phyloP scores from a whole-genome alignment of 30 jellyfish, hydroid and myxozoan species.

The Aurelia coerulea region DNA sequence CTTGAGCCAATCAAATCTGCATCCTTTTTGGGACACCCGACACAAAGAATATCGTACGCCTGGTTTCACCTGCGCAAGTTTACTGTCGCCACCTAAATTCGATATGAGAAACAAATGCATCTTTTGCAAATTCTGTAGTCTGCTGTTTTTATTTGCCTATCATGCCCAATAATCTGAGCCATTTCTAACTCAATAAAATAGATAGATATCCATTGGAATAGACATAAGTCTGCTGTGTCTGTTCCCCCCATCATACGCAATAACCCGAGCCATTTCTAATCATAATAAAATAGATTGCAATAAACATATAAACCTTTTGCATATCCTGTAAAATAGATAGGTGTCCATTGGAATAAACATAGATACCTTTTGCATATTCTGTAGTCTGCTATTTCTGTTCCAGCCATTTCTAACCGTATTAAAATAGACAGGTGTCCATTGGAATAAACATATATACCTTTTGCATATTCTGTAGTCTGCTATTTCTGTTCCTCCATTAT shows the following conservation, averaged over 20 bases:
- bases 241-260: conserved; percentile 41
- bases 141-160: conserved; percentile 64
- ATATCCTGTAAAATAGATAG: no score
- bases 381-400: no score
- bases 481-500: conserved; percentile 45
- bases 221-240: conserved; percentile 50
- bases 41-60: no score
- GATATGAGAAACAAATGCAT: conserved; percentile 13
- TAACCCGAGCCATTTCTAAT: conserved; percentile 57
- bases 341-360: no score
- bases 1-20: no score
- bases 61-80: no score
- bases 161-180: conserved; percentile 52
- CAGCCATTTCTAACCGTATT: no score
- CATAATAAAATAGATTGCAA: conserved; percentile 23
- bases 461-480: conserved; percentile 65
- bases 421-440: no score
- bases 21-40: no score
- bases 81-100: no score
- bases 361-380: no score
- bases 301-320: neutral
- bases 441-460: no score
- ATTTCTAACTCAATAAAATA: conserved; percentile 8
- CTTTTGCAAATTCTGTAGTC: conserved; percentile 80
- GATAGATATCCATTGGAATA: neutral